These are phyloP conservation scores for Excalfactoria chinensis DNA, from an alignment of 2,113 vertebrate species.

Conservation along the genomic window DNA sequence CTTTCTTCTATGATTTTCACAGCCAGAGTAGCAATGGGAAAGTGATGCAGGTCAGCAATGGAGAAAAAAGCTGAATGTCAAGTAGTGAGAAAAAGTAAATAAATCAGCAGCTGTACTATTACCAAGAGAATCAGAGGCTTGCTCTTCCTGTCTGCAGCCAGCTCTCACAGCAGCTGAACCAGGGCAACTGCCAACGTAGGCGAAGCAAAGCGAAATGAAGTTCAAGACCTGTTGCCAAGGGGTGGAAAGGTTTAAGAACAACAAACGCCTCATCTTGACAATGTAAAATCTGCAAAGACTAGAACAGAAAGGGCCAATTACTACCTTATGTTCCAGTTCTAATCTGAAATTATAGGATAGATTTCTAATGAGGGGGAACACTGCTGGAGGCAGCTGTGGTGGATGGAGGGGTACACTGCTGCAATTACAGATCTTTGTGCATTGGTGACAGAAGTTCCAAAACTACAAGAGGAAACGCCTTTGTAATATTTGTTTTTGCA, in stretches of 20 bases:
- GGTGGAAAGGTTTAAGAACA: conserved; percentile 21
- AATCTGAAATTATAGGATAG: conserved; percentile 58
- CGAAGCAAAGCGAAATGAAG: not conserved
- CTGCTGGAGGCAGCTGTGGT: not conserved
- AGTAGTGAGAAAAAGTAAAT: not conserved
- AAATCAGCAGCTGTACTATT: not conserved
- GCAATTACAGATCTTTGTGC: conserved; percentile 32
- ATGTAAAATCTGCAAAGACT: not conserved
- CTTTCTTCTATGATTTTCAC: not conserved
- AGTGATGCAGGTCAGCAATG: not conserved
- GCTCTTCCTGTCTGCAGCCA: not conserved
- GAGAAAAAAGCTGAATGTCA: not conserved
- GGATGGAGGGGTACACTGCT: not conserved
- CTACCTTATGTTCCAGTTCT: conserved; percentile 11
- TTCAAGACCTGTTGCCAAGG: not conserved
- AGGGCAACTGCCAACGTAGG: not conserved
- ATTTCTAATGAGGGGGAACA: conserved; percentile 43
- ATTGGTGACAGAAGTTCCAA: not conserved
- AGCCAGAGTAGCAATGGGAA: not conserved
- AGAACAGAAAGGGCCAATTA: conserved; percentile 31
- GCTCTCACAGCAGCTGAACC: not conserved
- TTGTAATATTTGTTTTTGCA: conserved; percentile 11
- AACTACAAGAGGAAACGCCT: conserved; percentile 27
- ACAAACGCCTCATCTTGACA: not conserved
- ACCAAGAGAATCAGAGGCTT: not conserved